These are phyloP conservation scores for Eurois occulta DNA, from an alignment of 2,888 invertebrate genomes.

Conservation along the genomic window DNA sequence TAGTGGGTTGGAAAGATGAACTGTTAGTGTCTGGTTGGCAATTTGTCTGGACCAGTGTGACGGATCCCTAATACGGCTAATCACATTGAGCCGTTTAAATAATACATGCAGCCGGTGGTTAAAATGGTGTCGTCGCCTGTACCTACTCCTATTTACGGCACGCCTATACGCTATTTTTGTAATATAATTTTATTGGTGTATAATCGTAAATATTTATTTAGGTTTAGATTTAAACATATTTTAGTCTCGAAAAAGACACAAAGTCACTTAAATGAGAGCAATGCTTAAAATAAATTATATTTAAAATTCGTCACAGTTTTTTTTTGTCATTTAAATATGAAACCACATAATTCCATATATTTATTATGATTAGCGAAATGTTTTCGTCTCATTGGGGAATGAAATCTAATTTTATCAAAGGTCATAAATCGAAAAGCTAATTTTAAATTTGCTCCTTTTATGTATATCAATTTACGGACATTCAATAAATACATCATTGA, in stretches of 20 bases:
- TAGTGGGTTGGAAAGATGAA: background rate
- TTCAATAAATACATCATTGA: background rate
- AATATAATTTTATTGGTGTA: background rate
- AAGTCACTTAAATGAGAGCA: too few relatives aligned
- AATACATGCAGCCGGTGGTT: background rate
- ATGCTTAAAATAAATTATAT: too few relatives aligned
- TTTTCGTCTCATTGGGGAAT: conserved; percentile 3
- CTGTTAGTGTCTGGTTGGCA: background rate
- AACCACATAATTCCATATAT: background rate
- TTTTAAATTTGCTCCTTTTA: background rate
- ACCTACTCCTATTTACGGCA: background rate
- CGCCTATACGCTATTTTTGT: background rate
- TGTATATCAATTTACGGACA: background rate
- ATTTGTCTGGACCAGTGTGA: background rate
- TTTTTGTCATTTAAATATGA: too few relatives aligned
- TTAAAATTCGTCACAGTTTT: too few relatives aligned
- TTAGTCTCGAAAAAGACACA: too few relatives aligned
- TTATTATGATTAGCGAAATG: background rate
- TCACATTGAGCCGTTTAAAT: background rate
- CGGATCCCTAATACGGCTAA: background rate
- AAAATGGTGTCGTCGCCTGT: background rate
- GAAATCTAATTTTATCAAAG: background rate
- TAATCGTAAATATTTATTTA: background rate
- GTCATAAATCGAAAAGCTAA: background rate
- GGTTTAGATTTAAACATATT: too few relatives aligned